These are phyloP conservation scores for Butorides virescens DNA, from an alignment of 2,113 vertebrate species.

Conservation along the genomic window DNA sequence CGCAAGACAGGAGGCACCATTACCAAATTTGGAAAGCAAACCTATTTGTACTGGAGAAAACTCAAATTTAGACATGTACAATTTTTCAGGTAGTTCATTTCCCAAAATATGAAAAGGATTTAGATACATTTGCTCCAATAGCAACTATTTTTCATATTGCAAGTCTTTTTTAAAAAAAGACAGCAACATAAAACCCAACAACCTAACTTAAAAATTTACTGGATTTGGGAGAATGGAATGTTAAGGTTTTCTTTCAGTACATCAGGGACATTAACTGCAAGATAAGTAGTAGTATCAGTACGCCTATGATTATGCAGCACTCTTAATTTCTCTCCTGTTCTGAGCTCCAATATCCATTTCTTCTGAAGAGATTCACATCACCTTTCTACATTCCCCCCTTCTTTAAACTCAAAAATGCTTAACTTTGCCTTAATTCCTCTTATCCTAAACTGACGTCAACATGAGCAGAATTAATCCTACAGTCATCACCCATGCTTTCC, in stretches of 20 bases:
- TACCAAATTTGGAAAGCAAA: neutral
- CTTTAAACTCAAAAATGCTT: neutral
- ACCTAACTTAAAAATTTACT: neutral
- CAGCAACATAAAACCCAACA: neutral
- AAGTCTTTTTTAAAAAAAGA: neutral
- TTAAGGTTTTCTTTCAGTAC: neutral
- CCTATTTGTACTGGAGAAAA: neutral
- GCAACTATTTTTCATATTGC: neutral
- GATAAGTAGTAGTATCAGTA: neutral
- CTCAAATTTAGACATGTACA: neutral
- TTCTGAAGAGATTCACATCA: neutral
- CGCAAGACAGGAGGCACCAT: neutral
- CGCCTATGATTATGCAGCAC: accelerated
- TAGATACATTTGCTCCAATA: neutral
- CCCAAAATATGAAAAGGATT: neutral
- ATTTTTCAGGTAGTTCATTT: neutral
- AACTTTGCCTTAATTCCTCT: neutral
- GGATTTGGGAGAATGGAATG: neutral
- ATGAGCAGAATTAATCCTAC: neutral
- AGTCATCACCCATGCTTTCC: neutral
- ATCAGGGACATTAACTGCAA: neutral
- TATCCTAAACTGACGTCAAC: neutral
- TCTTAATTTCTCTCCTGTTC: neutral
- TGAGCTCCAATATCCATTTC: neutral
- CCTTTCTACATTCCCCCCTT: neutral